These are phyloP conservation scores for Syngnathus scovelli DNA, from an alignment of 2,113 vertebrate genomes.

Conservation along the genomic window DNA sequence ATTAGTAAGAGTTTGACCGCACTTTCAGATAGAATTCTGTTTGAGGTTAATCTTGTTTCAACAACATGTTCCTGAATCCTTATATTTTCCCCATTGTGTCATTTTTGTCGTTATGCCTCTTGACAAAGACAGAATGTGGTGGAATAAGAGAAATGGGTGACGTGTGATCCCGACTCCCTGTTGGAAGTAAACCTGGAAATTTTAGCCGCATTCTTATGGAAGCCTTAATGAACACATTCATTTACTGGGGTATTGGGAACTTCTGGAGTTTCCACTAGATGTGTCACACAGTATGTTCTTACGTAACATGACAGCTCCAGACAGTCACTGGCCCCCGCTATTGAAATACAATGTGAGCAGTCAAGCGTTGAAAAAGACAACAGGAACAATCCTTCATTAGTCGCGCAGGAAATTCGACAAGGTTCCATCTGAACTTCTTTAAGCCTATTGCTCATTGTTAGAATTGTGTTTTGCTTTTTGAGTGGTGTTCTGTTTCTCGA, in stretches of 20 bases:
- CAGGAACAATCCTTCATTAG: conserved; percentile 3
- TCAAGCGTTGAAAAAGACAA: neutral
- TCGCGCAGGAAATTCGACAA: neutral
- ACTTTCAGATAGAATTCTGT: too few species aligned
- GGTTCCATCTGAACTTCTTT: neutral
- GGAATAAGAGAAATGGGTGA: neutral
- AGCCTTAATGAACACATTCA: conserved; percentile 18
- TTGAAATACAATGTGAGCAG: conserved; percentile 30
- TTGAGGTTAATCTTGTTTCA: too few species aligned
- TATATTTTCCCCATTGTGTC: neutral
- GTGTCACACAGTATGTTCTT: conserved; percentile 34
- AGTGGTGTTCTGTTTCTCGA: conserved; percentile 13
- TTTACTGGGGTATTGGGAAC: conserved; percentile 17
- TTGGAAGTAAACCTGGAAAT: neutral
- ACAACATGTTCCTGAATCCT: neutral
- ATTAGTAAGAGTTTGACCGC: neutral
- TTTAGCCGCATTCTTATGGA: neutral
- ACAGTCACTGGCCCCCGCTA: conserved; percentile 31
- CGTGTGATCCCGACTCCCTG: neutral
- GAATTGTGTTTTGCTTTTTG: neutral
- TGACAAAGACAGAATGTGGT: neutral
- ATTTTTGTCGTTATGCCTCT: neutral
- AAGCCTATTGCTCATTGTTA: conserved; percentile 2
- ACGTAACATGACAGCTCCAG: conserved; percentile 36
- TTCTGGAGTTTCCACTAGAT: conserved; percentile 42